Evolutionary conservation across 2,797 vertebrate genomes (phyloP).

Genomic region (Phylloscopus collybita): DNA sequence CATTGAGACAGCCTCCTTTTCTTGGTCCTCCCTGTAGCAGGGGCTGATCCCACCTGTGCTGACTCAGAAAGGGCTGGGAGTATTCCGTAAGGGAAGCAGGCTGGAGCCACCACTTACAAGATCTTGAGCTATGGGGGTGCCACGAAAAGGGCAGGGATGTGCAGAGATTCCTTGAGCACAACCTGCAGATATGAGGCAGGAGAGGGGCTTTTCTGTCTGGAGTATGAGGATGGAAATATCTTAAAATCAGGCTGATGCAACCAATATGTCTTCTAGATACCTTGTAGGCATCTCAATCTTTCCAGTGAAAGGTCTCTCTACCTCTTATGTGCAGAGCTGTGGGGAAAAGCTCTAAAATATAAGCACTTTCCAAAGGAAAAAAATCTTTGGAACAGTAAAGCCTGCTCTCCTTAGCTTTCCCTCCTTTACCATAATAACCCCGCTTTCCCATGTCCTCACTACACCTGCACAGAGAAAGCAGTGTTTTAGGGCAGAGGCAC

Average conservation of each 20-base stretch:
- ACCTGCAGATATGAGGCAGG: not conserved
- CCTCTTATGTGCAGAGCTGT: fast-evolving
- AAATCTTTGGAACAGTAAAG: not conserved
- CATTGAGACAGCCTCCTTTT: fast-evolving
- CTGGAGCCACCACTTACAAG: not conserved
- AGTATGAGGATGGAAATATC: not conserved
- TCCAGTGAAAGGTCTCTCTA: not conserved
- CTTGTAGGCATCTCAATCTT: not conserved
- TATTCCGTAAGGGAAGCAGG: not conserved
- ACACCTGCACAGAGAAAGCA: not conserved
- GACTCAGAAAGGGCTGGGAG: not conserved
- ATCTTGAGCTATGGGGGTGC: not conserved
- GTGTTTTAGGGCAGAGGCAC: not conserved
- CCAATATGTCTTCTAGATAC: not conserved
- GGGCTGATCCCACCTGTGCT: not conserved
- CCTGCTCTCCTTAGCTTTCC: not conserved
- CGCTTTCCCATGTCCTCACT: not conserved
- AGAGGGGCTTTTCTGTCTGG: not conserved
- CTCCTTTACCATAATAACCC: not conserved
- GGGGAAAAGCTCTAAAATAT: not conserved
- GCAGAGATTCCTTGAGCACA: not conserved
- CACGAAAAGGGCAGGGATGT: not conserved
- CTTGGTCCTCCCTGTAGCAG: not conserved
- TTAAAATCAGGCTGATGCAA: not conserved
- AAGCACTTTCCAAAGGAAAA: not conserved